Evolutionary conservation across 2,113 vertebrate species (phyloP).

Genomic region (Ciconia stormi): DNA sequence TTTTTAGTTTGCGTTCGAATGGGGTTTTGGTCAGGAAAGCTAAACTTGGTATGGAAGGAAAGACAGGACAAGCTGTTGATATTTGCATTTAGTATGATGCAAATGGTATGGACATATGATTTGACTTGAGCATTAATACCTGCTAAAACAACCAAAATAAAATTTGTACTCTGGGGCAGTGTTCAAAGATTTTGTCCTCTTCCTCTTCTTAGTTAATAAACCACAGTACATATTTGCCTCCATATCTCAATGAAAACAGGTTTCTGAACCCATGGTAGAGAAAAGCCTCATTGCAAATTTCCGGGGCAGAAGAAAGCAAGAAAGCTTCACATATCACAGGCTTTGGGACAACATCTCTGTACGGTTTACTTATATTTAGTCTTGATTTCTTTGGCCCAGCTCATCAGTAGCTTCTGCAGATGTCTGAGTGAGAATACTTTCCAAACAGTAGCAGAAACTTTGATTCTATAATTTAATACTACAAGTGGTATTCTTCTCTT

Average conservation of each 20-base stretch:
- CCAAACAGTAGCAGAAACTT: background rate
- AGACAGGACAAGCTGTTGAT: background rate
- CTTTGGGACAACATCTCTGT: background rate
- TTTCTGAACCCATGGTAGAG: background rate
- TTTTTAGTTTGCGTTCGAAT: background rate
- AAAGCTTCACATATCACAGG: background rate
- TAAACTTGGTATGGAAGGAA: background rate
- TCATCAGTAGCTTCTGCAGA: background rate
- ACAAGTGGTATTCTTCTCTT: background rate
- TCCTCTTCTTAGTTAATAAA: background rate
- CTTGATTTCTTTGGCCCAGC: background rate
- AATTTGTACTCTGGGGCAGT: background rate
- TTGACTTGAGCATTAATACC: background rate
- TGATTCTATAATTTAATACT: background rate
- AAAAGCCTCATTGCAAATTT: background rate
- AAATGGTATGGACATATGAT: background rate
- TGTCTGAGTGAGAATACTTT: background rate
- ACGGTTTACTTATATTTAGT: background rate
- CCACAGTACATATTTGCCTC: background rate
- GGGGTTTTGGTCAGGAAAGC: background rate
- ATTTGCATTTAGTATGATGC: background rate
- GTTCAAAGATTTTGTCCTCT: background rate
- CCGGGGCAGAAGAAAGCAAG: background rate
- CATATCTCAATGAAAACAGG: background rate
- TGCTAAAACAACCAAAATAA: background rate